Evolutionary conservation across 2,888 invertebrate species (phyloP).

Genomic region (Lucinisca nassula): DNA sequence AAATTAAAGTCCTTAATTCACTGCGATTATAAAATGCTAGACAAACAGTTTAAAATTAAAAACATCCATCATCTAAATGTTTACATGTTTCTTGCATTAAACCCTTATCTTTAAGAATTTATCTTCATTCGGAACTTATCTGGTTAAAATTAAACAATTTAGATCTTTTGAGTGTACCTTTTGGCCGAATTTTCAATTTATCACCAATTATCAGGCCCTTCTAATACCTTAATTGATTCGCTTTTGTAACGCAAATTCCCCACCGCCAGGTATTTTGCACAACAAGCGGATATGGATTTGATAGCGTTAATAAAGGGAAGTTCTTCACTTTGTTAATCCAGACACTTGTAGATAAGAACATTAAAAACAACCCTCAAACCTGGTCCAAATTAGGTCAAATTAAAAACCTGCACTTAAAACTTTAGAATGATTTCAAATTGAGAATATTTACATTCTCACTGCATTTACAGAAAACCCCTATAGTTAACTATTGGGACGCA

Average conservation of each 20-base stretch:
- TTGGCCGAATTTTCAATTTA: conserved; percentile 74
- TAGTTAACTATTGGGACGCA: no score
- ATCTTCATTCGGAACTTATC: conserved; percentile 74
- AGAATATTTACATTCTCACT: no score
- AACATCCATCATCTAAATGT: conserved; percentile 72
- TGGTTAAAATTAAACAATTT: conserved; percentile 75
- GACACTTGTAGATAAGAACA: neutral
- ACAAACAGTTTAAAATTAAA: conserved; percentile 73
- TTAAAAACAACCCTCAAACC: neutral
- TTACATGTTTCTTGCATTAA: conserved; percentile 72
- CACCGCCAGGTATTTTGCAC: conserved; percentile 5
- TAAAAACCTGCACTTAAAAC: neutral
- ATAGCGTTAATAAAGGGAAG: conserved; percentile 9
- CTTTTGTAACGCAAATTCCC: conserved; percentile 8
- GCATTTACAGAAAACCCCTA: no score
- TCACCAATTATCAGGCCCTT: conserved; percentile 70
- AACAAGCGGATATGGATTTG: conserved; percentile 5
- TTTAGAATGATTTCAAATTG: neutral
- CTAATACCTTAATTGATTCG: conserved; percentile 53
- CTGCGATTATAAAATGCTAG: conserved; percentile 64
- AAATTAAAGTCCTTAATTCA: conserved; percentile 71
- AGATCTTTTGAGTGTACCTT: conserved; percentile 70
- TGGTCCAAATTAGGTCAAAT: conserved; percentile 1
- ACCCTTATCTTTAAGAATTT: conserved; percentile 71
- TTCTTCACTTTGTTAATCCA: conserved; percentile 10